phyloP scores from a whole-genome alignment of 1,140 invertebrate species.

The Rhagoletis zephyria region DNA sequence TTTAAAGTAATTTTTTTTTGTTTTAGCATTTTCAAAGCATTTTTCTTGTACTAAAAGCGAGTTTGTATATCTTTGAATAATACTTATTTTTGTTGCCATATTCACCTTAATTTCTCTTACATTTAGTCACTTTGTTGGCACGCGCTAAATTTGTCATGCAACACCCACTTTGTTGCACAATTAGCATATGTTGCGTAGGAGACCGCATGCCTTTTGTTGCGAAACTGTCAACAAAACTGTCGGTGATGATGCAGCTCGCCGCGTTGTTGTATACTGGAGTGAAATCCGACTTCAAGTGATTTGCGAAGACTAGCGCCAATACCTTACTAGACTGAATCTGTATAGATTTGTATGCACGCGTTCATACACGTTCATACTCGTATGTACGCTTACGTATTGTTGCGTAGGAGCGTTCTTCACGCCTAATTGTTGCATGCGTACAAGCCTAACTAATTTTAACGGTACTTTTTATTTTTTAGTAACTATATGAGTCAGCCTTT shows the following conservation, averaged over 20 bases:
- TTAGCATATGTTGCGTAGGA: slow-evolving; percentile 39
- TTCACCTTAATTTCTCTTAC: neutral
- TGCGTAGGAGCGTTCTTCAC: neutral
- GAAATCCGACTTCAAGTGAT: neutral
- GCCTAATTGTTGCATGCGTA: neutral
- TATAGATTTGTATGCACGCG: neutral
- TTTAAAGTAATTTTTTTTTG: no score
- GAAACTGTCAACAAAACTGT: slow-evolving; percentile 21
- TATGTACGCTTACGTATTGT: neutral
- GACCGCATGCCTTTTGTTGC: neutral
- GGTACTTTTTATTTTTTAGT: no score
- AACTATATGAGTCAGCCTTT: no score
- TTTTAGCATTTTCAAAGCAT: no score
- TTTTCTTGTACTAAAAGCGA: no score
- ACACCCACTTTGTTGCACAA: slow-evolving; percentile 46
- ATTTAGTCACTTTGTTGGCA: slow-evolving; percentile 7
- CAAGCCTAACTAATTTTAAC: neutral
- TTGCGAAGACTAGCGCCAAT: neutral
- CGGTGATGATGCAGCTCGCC: neutral
- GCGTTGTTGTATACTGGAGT: slow-evolving; percentile 6
- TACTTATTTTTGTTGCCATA: no score
- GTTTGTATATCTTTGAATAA: no score
- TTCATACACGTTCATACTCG: no score
- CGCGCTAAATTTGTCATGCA: slow-evolving; percentile 35
- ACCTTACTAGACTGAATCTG: no score